Evolutionary conservation across 2,888 invertebrate species (phyloP), one percentile per base, ranked within the genome.

Genomic region (Crematogaster levior): DNA sequence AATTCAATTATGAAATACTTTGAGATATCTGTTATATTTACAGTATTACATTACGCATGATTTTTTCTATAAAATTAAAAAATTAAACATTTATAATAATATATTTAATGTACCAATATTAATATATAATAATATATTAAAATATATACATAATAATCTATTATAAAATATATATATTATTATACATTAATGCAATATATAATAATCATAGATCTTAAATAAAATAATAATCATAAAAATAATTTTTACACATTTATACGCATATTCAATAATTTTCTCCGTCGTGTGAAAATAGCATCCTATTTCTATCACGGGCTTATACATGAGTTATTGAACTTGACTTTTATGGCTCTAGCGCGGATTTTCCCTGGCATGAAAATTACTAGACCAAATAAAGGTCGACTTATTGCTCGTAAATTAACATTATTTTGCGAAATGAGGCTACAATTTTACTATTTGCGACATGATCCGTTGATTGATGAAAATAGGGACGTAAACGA

Each of bases 341-440:
- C 34, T 46, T 37, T 12, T 15, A 21, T 15, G 56, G 30, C 18
- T 21, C n/a, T 40, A n/a, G 21, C 3, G 27, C 53, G 37, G 3
- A 12, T 21, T 30, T 46, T 48, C 21, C 18, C 21, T 4, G 3
- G 9, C 34, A 5, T 34, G 66, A 56, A 77, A 77, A 77, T 21
- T 77, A 30, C 43, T 43, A 21, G 56, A 21, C 18, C 7, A 15
- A 60, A 43, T 15, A n/a, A 65, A 7, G 27, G 37, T 27, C 27
- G 15, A 40, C 27, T 43, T 40, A 12, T 43, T 21, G 43, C 18
- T 68, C 21, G 9, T 46, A 56, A 79, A 79, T 79, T 68, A 58
- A 12, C 43, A 34, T 79, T 7, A 24, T 18, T 24, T 18, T 3
- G 21, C 30, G 21, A 77, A 40, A 56, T 46, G 21, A 34, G 21